Base-by-base conservation (phyloP, 2,888 invertebrate species). In the Aporophyla lueneburgensis region DNA sequence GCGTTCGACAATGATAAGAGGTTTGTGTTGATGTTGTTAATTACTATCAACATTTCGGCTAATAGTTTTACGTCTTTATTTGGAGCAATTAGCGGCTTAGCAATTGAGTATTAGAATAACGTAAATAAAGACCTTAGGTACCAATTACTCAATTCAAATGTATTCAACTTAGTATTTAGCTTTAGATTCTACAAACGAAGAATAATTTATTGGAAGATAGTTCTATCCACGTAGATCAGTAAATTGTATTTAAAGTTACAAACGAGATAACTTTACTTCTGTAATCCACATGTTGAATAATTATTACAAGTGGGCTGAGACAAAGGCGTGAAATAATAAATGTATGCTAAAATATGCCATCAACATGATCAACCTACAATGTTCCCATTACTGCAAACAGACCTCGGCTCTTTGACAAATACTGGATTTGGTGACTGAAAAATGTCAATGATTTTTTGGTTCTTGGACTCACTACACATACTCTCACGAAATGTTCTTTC, bases 131-230 rank as follows among this genome's bases (percentile, higher is more conserved):
- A 58, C 63, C n/a, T 53, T 53, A 33, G 7, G 21, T 14, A 62
- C 27, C 40, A 81, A 67, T 65, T 71, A 82, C 56, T 66, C 24
- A 33, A 69, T 62, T 12, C 21, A 65, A 71, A 81, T 61, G 33
- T 27, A 71, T 56, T 65, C 6, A 59, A 65, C 61, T 80, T 40
- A 19, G 46, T n/a, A 43, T n/a, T 12, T 9, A 54, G n/a, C 51
- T 7, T 4, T 24, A 9, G 12, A 61, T 61, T 71, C 19, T 43
- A 63, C 51, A 66, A 81, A 27, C 33, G 6, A 54, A 68, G 63
- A 71, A 51, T 74, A 51, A 76, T 58, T 56, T 24, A 58, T 68
- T 16, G 16, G 9, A 24, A 58, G 6, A 46, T 19, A 66, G 54
- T 24, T 54, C 12, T 67, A 49, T 16, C 0, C 54, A 40, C 16